Evolutionary conservation across 2,888 invertebrate species (phyloP).

Genomic region (Macroteleia sp.): DNA sequence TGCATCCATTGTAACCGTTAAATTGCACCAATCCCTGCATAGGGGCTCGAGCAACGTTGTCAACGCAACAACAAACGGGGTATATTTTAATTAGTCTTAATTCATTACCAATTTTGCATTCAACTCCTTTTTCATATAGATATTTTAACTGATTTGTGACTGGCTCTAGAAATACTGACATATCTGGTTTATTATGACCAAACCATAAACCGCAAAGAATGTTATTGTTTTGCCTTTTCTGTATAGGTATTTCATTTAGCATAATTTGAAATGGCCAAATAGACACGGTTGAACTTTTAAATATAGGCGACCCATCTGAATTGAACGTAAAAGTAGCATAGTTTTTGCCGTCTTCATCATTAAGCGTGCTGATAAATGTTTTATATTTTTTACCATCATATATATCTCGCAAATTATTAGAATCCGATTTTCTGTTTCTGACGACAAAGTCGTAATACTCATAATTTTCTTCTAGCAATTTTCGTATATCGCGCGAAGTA

Average conservation of each 20-base stretch:
- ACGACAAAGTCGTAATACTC: too few relatives aligned
- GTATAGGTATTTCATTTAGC: slow-evolving; percentile 15
- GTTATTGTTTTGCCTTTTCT: background rate
- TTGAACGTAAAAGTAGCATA: slow-evolving; percentile 45
- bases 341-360: slow-evolving; percentile 9
- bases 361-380: slow-evolving; percentile 18
- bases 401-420: background rate
- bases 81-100: background rate
- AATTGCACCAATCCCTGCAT: slow-evolving; percentile 5
- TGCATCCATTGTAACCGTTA: slow-evolving; percentile 6
- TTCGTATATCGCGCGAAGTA: too few relatives aligned
- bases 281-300: slow-evolving; percentile 41
- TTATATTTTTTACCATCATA: slow-evolving; percentile 35
- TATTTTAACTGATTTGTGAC: too few relatives aligned
- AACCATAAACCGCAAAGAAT: slow-evolving; percentile 26
- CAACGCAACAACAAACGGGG: slow-evolving; percentile 4
- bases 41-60: background rate
- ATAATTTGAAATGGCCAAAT: slow-evolving; percentile 43
- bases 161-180: slow-evolving; percentile 23
- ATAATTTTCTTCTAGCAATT: too few relatives aligned
- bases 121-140: background rate
- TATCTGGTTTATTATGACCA: slow-evolving; percentile 6
- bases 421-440: too few relatives aligned
- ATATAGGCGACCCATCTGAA: slow-evolving; percentile 53
- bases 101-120: slow-evolving; percentile 4